Evolutionary conservation across 2,797 vertebrate species (phyloP).

Genomic region (Acipenser oxyrinchus): DNA sequence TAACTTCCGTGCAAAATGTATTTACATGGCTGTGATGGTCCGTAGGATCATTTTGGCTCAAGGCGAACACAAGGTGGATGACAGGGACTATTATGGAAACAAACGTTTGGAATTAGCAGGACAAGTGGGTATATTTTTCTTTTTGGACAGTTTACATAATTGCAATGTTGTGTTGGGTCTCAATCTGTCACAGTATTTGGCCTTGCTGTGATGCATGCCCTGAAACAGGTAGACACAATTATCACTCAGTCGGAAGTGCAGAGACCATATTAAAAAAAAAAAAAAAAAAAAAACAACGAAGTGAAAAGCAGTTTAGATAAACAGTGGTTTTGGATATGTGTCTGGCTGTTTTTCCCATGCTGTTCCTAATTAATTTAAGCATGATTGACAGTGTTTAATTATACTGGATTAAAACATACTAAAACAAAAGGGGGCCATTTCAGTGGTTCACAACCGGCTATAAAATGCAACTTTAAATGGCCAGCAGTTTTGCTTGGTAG

Average conservation of each 20-base stretch:
- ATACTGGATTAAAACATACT: conserved; percentile 12
- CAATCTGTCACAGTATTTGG: too few species aligned
- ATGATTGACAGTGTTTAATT: conserved; percentile 18
- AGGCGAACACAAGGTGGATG: conserved; percentile 92
- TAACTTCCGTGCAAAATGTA: conserved; percentile 93
- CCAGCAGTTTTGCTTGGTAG: conserved; percentile 5
- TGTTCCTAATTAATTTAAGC: conserved; percentile 20
- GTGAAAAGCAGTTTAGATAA: conserved; percentile 10
- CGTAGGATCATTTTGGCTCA: conserved; percentile 94
- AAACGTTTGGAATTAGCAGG: conserved; percentile 95
- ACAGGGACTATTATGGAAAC: conserved; percentile 97
- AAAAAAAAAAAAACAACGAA: not conserved
- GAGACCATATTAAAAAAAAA: too few species aligned
- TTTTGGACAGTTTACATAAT: not conserved
- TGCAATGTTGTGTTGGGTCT: too few species aligned
- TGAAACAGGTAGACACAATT: too few species aligned
- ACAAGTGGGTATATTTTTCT: conserved; percentile 61
- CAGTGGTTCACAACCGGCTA: not conserved
- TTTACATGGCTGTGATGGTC: conserved; percentile 97
- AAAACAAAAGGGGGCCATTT: conserved; percentile 14
- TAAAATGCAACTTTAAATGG: conserved; percentile 2
- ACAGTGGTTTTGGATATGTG: conserved; percentile 1
- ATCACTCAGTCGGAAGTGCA: too few species aligned
- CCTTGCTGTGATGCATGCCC: too few species aligned
- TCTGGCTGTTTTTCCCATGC: conserved; percentile 12